A percentile compares a stretch with the other conserved stretches of the same genome.
Conservation (phyloP, 2,113 vertebrate genomes). For the Nycticebus coucang region DNA sequence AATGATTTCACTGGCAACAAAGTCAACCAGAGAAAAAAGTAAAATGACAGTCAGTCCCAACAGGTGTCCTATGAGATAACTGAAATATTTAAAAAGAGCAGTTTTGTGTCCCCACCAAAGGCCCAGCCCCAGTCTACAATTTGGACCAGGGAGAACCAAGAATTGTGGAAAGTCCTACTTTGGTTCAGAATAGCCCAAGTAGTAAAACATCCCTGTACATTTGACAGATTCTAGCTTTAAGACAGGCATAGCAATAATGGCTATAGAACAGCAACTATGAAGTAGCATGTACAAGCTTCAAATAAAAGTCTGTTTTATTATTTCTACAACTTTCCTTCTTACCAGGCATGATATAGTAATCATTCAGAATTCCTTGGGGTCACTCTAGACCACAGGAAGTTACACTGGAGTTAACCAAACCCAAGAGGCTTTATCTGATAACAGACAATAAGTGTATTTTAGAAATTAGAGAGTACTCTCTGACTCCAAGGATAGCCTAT, state of each 20-base stretch:
- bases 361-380: not conserved
- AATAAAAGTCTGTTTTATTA: not conserved
- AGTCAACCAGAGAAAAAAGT: not conserved
- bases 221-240: not conserved
- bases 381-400: not conserved
- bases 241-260: slow-evolving; percentile 3
- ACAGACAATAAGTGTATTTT: not conserved
- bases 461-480: not conserved
- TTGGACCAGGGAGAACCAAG: not conserved
- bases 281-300: not conserved
- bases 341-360: not conserved
- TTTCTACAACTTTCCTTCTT: not conserved
- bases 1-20: slow-evolving; percentile 20
- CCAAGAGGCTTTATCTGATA: not conserved
- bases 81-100: not conserved
- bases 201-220: not conserved
- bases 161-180: not conserved
- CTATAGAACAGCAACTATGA: not conserved
- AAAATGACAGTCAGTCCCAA: not conserved
- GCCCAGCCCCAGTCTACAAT: not conserved
- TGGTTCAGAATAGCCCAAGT: not conserved
- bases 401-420: not conserved
- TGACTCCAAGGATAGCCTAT: not conserved
- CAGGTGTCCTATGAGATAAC: not conserved
- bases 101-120: not conserved